Evolutionary conservation across 2,797 vertebrate genomes (phyloP), one percentile per base, ranked within the genome.

Genomic region (Pogoniulus pusillus): DNA sequence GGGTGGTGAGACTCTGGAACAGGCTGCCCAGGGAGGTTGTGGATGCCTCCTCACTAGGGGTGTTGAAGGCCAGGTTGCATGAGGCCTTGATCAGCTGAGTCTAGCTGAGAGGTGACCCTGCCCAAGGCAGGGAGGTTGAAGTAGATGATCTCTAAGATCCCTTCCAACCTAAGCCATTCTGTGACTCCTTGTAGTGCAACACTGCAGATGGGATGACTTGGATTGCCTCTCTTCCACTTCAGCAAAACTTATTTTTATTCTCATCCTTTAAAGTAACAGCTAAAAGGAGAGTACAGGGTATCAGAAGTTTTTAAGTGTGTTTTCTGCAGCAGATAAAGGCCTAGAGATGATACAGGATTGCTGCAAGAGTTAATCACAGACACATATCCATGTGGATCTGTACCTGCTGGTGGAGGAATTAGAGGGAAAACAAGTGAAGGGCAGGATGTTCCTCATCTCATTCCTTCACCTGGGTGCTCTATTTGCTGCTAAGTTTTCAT

Each of bases 141-240:
- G 22, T 47, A 23, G 47, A 47, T 47, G 45, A 49, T 49, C 47
- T 24, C 23, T 49, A 24, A 13, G 47, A 24, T 24, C 47, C 22
- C 47, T 49, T 49, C 23, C 47, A 49, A 47, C 45, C 43, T 45
- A 45, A 45, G 43, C 19, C 43, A 45, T 45, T 45, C 43, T 45
- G 45, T 45, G 32, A 26, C 45, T 59, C 15, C 49, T 30, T 17
- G 24, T 51, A 32, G 55, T 2, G 0, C 37, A 39, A 57, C 39
- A 9, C 37, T 0, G 1, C 27, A 6, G 55, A 30, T 1, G 1
- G 41, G 53, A 16, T 1, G 3, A 12, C 43, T 62, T 30, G 6
- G 20, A 47, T 24, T 32, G 16, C 7, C 9, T 22, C 19, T 45
- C 19, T 58, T 30, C 27, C 32, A 8, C 30, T 58, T 3, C 16